A percentile compares a stretch with the other conserved stretches of the same genome.
Conservation (phyloP, 1,140 invertebrate species). For the Eupristina koningsbergeri region DNA sequence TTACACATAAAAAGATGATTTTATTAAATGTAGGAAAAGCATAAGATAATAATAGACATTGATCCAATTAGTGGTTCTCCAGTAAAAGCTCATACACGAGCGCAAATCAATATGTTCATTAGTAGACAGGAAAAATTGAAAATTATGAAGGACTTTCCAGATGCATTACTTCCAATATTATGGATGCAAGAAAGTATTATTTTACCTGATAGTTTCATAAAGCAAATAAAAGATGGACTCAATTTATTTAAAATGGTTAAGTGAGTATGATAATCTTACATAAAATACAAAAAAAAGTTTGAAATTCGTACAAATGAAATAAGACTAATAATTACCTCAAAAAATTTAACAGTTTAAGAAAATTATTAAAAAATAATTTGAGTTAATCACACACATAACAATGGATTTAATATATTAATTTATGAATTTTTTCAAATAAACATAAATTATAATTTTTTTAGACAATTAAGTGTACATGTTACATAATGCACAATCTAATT, state of each 20-base stretch:
- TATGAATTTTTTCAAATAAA: too few relatives aligned
- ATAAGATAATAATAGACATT: slow-evolving; percentile 83
- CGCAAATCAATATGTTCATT: slow-evolving; percentile 82
- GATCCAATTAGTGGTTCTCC: slow-evolving; percentile 83
- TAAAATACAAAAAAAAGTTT: background rate
- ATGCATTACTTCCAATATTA: slow-evolving; percentile 79
- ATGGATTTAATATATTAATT: too few relatives aligned
- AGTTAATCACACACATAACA: too few relatives aligned
- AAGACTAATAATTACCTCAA: background rate
- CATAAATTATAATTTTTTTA: too few relatives aligned
- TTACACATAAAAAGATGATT: background rate
- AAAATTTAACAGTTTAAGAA: too few relatives aligned
- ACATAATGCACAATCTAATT: too few relatives aligned
- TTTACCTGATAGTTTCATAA: slow-evolving; percentile 24
- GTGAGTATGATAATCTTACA: background rate
- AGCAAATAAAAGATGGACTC: slow-evolving; percentile 15
- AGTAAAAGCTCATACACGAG: slow-evolving; percentile 77
- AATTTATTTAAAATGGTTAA: background rate
- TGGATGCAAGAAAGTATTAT: slow-evolving; percentile 82
- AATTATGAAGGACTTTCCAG: slow-evolving; percentile 77
- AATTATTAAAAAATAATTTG: too few relatives aligned
- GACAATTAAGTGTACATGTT: too few relatives aligned
- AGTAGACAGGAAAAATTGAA: slow-evolving; percentile 78
- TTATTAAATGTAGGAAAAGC: slow-evolving; percentile 71
- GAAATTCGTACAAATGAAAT: background rate